Evolutionary conservation across 2,888 invertebrate genomes (phyloP), one percentile per base, ranked within the genome.

Genomic region (Tetranychus truncatus): DNA sequence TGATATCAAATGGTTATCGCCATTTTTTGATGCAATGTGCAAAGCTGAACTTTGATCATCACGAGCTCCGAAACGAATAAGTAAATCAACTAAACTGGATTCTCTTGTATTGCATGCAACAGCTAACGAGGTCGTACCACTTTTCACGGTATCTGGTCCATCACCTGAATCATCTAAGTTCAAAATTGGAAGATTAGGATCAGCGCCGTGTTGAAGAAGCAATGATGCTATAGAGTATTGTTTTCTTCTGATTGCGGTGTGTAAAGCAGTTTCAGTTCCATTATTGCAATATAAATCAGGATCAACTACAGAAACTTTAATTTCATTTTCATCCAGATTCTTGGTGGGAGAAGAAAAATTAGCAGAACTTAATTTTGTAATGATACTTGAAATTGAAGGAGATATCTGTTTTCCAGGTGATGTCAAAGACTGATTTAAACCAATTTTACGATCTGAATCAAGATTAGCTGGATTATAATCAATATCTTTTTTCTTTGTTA

Each of bases 21-120:
- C 87, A 79, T 88, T 88, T 34, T 86, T 84, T 1, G 90, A 88
- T 6, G 91, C 90, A 78, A 91, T 88, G 55, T 87, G 84, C 71
- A 95, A 85, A 4, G 95, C 95, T 78, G 88, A 86, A 76, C 90
- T 89, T 77, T 91, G 89, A 76, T 92, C 90, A 85, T 97, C 97
- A 24, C 89, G 85, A 0, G 95, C 95, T 24, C 93, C 92, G 81
- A 88, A 86, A 79, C 87, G 87, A 74, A 95, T 83, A 73, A 95
- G 83, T 74, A 90, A 82, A 81, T 91, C 90, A n/a, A 90, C 88
- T 80, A 91, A 87, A 45, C 87, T 86, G 45, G 87, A 83, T 80
- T 90, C 89, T 67, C 88, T 85, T 79, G 87, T 87, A 76, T 86
- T 85, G 78, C 88, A 88, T 18, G 91, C 89, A 81, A 89, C 88